A percentile compares a stretch with the other conserved stretches of the same genome.
Evolutionary conservation across 2,888 invertebrate species (phyloP).

Genomic region (Nemoura dubitans): DNA sequence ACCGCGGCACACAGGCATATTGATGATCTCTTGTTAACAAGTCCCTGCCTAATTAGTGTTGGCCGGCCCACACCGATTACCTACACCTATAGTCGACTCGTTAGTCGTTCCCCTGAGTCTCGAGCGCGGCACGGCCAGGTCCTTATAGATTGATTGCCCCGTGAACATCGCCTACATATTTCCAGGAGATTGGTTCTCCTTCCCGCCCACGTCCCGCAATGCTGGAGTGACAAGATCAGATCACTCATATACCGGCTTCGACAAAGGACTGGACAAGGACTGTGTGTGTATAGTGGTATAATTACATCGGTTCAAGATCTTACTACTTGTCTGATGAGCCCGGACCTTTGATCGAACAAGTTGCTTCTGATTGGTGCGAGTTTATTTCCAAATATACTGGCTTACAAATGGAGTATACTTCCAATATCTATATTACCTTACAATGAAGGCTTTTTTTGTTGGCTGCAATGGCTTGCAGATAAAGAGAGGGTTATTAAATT

Average conservation of each 20-base stretch:
- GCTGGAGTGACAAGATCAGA: neutral
- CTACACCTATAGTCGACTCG: neutral
- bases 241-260: neutral
- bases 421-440: too few relatives aligned
- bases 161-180: neutral
- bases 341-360: too few relatives aligned
- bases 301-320: neutral
- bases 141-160: neutral
- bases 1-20: neutral
- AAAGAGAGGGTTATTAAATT: too few relatives aligned
- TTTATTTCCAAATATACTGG: too few relatives aligned
- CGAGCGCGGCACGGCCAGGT: neutral
- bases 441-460: too few relatives aligned
- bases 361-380: too few relatives aligned
- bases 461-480: too few relatives aligned
- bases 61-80: neutral
- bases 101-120: neutral
- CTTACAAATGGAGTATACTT: too few relatives aligned
- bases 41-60: neutral
- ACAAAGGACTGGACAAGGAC: neutral
- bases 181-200: neutral
- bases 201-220: neutral
- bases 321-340: too few relatives aligned
- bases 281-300: neutral
- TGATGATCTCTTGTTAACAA: constrained; percentile 24